Evolutionary conservation across 1,140 invertebrate species (phyloP).

Genomic region (Drosophila kepulauana): DNA sequence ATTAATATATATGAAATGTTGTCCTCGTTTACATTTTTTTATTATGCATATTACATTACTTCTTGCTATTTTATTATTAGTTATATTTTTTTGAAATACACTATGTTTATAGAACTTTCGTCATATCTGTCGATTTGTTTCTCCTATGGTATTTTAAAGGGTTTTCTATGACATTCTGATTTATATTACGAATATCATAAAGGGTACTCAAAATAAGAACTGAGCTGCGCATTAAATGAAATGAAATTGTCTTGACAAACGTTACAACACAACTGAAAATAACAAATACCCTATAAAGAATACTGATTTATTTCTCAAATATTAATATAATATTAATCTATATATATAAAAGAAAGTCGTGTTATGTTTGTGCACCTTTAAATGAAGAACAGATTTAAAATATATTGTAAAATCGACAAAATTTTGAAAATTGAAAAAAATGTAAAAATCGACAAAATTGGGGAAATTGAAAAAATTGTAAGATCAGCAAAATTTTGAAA

Average conservation of each 20-base stretch:
- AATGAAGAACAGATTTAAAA: too few relatives aligned
- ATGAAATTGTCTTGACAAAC: constrained; percentile 22
- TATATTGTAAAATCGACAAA: too few relatives aligned
- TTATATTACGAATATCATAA: constrained; percentile 56
- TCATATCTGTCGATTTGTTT: too few relatives aligned
- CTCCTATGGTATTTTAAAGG: background rate
- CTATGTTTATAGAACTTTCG: background rate
- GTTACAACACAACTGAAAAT: background rate
- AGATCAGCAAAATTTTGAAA: too few relatives aligned
- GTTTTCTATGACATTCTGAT: constrained; percentile 36
- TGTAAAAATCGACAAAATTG: too few relatives aligned
- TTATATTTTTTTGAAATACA: background rate
- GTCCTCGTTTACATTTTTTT: constrained; percentile 66
- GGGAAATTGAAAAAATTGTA: too few relatives aligned
- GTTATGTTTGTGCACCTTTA: too few relatives aligned
- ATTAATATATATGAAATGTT: constrained; percentile 53
- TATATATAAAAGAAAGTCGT: too few relatives aligned
- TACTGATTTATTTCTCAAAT: too few relatives aligned
- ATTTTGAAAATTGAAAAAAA: too few relatives aligned
- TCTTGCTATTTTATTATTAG: constrained; percentile 15
- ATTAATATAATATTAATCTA: too few relatives aligned
- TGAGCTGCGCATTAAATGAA: constrained; percentile 45
- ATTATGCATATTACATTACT: constrained; percentile 47
- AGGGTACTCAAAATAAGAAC: constrained; percentile 30
- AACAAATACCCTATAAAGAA: too few relatives aligned